These are phyloP conservation scores for Micronisus gabar DNA, from an alignment of 2,113 vertebrate species.

Conservation along the genomic window DNA sequence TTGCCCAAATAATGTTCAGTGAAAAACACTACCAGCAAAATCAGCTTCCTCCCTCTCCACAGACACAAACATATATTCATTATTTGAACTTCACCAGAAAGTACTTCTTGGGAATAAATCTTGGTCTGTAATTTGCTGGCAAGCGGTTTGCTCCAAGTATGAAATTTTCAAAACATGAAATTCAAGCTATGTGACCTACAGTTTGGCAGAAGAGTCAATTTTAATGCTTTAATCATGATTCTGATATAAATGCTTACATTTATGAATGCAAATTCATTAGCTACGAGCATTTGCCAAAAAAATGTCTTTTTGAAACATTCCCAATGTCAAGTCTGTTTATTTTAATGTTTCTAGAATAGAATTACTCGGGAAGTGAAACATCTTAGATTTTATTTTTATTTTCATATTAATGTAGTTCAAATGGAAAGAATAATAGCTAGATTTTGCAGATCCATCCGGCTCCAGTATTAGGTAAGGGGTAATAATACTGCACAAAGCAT, in stretches of 20 bases:
- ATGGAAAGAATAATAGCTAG: constrained; percentile 22
- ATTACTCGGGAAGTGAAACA: neutral
- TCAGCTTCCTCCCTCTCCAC: neutral
- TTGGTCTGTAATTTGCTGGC: constrained; percentile 4
- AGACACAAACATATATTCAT: neutral
- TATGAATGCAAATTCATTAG: constrained; percentile 42
- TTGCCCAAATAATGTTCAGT: neutral
- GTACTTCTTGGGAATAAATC: neutral
- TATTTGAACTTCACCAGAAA: constrained; percentile 4
- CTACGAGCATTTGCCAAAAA: constrained; percentile 16
- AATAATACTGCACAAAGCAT: constrained; percentile 51
- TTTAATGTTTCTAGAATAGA: constrained; percentile 26
- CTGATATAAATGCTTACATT: constrained; percentile 39
- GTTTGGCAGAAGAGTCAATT: constrained; percentile 14
- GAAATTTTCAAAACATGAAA: constrained; percentile 28
- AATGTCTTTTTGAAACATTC: constrained; percentile 21
- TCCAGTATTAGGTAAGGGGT: neutral
- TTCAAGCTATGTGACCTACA: constrained; percentile 38
- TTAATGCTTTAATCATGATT: constrained; percentile 35
- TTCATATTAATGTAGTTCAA: neutral
- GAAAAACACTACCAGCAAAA: neutral
- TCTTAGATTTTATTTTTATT: constrained; percentile 31
- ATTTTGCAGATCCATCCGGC: neutral
- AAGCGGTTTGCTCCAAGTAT: neutral
- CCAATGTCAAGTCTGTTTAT: constrained; percentile 22